A percentile compares a stretch with the other conserved stretches of the same genome.
These are phyloP conservation scores for Chelonus formosanus DNA, from an alignment of 2,888 invertebrate genomes.

Conservation along the genomic window DNA sequence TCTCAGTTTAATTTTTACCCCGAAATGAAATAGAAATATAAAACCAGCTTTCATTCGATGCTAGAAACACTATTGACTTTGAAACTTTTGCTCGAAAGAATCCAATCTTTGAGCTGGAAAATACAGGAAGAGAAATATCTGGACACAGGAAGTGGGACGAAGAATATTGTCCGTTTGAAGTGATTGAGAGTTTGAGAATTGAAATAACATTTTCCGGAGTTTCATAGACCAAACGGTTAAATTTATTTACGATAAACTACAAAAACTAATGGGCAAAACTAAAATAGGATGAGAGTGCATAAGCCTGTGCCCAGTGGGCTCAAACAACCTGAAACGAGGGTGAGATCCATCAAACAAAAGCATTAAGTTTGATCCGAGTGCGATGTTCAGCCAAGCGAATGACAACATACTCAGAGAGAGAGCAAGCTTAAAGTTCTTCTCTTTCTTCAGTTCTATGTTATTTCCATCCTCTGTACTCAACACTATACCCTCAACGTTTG, in stretches of 20 bases:
- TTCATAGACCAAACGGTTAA: neutral
- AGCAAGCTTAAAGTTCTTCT: slow-evolving; percentile 51
- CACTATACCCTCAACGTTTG: slow-evolving; percentile 39
- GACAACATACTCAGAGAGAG: slow-evolving; percentile 62
- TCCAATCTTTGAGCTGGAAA: too few relatives aligned
- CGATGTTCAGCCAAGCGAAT: slow-evolving; percentile 64
- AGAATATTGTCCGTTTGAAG: too few relatives aligned
- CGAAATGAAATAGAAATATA: too few relatives aligned
- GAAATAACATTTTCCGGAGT: too few relatives aligned
- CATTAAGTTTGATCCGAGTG: slow-evolving; percentile 64
- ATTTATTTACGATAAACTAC: slow-evolving; percentile 4
- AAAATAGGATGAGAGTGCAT: slow-evolving; percentile 2
- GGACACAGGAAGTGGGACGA: too few relatives aligned
- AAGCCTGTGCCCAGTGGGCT: slow-evolving; percentile 21
- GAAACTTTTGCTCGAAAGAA: too few relatives aligned
- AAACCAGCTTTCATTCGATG: too few relatives aligned
- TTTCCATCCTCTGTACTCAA: slow-evolving; percentile 5
- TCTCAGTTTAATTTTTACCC: neutral
- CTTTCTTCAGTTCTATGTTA: slow-evolving; percentile 5
- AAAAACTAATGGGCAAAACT: neutral
- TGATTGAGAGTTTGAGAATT: too few relatives aligned
- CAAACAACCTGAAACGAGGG: slow-evolving; percentile 39
- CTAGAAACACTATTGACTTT: too few relatives aligned
- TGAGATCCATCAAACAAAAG: slow-evolving; percentile 60
- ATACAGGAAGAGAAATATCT: too few relatives aligned